Evolutionary conservation across 92 coral and sea anemone genomes (phyloP), one percentile per base, ranked within the genome.

Genomic region (Porites lobata): DNA sequence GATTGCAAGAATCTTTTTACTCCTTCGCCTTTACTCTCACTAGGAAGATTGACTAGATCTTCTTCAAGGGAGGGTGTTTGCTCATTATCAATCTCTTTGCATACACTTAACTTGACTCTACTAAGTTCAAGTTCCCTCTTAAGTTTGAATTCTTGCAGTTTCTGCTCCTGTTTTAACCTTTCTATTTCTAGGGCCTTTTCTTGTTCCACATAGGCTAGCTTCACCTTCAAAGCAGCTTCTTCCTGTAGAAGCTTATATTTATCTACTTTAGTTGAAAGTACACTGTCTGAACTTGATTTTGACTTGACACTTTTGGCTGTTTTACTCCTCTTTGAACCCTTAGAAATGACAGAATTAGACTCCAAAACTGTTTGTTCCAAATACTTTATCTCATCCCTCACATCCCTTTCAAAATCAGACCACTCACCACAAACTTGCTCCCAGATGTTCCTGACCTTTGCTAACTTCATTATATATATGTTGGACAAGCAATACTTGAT

Each of bases 1-100:
- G 69, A 21, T 61, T 62, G 68, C 14, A 59, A 57, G 82, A 32
- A 62, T 56, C 69, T 59, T 77, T 32, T 62, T 12, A 77, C 69
- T 59, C 57, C 69, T 15, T 77, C 82, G 15, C 69, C 57, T 26
- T 77, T 62, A 61, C 82, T 26, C 14, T 77, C 53, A 17, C 54
- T 32, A 9, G 70, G 69, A 62, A 77, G 53, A 52, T 6, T 26
- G 43, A 22, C 82, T 18, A 59, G 59, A 50, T 77, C 82, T 32
- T 61, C 69, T 11, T 59, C 52, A 22, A 22, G 24, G 24, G 24
- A 22, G 17, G 82, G 69, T 4, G 22, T 32, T 77, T 77, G 53
- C 69, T 38, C 69, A 53, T 32, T 22, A 22, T 22, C 24, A 22
- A 22, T 22, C 24, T 22, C 24, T 22, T 22, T 22, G 24, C 24